phyloP scores from a whole-genome alignment of 2,797 vertebrate species.

The Pitangus sulphuratus region DNA sequence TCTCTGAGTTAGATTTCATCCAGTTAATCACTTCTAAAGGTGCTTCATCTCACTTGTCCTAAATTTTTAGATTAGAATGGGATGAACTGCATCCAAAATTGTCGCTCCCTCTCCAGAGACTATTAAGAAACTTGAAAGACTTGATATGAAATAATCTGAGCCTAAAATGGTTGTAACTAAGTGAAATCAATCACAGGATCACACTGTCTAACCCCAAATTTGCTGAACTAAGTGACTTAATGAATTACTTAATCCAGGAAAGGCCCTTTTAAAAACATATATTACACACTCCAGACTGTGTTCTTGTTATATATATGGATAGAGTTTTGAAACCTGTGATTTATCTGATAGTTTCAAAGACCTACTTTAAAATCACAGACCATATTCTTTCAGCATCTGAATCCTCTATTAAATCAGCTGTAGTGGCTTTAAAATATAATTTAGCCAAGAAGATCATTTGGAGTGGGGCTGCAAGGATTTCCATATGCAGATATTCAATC shows the following conservation, averaged over 20 bases:
- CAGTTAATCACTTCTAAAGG: background rate
- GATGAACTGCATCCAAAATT: background rate
- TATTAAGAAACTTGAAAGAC: background rate
- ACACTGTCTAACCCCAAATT: background rate
- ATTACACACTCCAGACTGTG: background rate
- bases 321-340: background rate
- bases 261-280: background rate
- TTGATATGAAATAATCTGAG: background rate
- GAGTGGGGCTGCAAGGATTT: background rate
- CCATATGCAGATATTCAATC: background rate
- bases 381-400: conserved; percentile 38
- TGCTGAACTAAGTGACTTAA: background rate
- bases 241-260: conserved; percentile 24
- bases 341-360: conserved; percentile 9
- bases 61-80: background rate
- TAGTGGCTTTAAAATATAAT: conserved; percentile 46
- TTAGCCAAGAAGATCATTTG: conserved; percentile 10
- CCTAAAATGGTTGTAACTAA: background rate
- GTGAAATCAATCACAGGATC: background rate
- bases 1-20: background rate
- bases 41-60: background rate
- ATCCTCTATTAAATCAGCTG: conserved; percentile 52
- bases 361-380: conserved; percentile 44
- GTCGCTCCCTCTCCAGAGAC: background rate
- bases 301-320: background rate